Evolutionary conservation across 1,140 invertebrate species (phyloP).

Genomic region (Diabrotica virgifera): DNA sequence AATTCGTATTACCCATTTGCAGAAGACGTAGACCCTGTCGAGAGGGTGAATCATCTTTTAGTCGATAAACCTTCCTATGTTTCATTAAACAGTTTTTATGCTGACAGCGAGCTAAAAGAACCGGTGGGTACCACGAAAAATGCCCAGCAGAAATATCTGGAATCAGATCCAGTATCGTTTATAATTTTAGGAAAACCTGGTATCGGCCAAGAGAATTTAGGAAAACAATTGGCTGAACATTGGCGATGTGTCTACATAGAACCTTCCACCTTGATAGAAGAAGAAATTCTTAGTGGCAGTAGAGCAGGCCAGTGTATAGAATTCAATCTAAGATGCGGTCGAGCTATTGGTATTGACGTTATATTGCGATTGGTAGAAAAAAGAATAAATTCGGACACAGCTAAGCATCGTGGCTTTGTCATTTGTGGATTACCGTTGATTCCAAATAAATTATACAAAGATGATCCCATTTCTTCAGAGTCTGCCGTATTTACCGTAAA

Average conservation of each 20-base stretch:
- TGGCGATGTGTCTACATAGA: constrained; percentile 57
- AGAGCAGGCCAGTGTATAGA: constrained; percentile 52
- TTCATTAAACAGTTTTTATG: constrained; percentile 19
- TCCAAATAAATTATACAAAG: constrained; percentile 44
- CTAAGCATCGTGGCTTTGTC: constrained; percentile 57
- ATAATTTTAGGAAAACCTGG: constrained; percentile 58
- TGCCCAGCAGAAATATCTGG: constrained; percentile 52
- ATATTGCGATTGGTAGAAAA: constrained; percentile 52
- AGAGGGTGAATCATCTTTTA: constrained; percentile 37
- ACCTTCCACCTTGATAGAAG: constrained; percentile 51
- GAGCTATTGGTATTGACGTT: constrained; percentile 49
- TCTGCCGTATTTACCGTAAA: constrained; percentile 49
- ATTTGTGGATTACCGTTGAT: constrained; percentile 59
- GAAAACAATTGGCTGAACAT: constrained; percentile 53
- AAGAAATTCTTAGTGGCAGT: constrained; percentile 54
- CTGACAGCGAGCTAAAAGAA: constrained; percentile 3
- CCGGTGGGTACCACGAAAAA: constrained; percentile 45
- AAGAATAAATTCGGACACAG: constrained; percentile 50
- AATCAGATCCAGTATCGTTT: constrained; percentile 53
- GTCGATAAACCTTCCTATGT: constrained; percentile 23
- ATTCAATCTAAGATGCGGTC: constrained; percentile 54
- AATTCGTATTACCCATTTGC: constrained; percentile 48
- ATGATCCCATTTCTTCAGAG: constrained; percentile 49
- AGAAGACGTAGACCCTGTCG: constrained; percentile 47
- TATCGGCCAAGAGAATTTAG: constrained; percentile 50